Evolutionary conservation across 2,888 invertebrate genomes (phyloP).

Genomic region (Dryococelus australis): DNA sequence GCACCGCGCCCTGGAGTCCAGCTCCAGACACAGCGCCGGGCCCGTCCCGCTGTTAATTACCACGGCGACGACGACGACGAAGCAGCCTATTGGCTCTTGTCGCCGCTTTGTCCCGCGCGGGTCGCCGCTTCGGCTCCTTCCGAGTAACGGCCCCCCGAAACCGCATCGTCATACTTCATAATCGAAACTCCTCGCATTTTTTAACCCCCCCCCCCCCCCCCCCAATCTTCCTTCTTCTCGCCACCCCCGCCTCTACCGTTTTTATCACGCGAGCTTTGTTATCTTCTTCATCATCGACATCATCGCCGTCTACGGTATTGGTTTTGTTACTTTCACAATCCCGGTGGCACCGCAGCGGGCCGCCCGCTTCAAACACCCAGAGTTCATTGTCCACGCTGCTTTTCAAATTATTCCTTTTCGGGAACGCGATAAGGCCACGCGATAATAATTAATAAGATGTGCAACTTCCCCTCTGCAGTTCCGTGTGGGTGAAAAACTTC

Average conservation of each 20-base stretch:
- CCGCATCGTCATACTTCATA: background rate
- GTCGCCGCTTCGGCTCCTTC: background rate
- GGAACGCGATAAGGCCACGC: no score
- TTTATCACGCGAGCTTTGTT: slow-evolving; percentile 18
- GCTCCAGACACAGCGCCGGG: no score
- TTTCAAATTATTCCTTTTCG: background rate
- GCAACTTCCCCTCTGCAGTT: no score
- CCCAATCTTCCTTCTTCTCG: no score
- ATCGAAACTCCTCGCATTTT: background rate
- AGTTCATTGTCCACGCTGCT: background rate
- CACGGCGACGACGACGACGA: background rate
- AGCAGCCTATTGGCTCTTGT: slow-evolving; percentile 17
- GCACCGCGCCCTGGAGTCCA: no score
- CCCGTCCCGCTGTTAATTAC: background rate
- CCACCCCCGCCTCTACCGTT: background rate
- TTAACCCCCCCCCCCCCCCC: background rate
- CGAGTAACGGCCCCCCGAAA: background rate
- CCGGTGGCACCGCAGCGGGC: background rate
- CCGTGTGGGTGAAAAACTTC: no score
- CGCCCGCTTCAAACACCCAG: background rate
- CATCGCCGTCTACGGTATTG: background rate
- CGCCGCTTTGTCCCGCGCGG: background rate
- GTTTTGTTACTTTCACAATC: background rate
- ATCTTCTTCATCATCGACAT: background rate
- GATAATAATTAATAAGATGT: no score